Evolutionary conservation across 2,113 vertebrate species (phyloP).

Genomic region (Stomatorhinus ivindoensis): DNA sequence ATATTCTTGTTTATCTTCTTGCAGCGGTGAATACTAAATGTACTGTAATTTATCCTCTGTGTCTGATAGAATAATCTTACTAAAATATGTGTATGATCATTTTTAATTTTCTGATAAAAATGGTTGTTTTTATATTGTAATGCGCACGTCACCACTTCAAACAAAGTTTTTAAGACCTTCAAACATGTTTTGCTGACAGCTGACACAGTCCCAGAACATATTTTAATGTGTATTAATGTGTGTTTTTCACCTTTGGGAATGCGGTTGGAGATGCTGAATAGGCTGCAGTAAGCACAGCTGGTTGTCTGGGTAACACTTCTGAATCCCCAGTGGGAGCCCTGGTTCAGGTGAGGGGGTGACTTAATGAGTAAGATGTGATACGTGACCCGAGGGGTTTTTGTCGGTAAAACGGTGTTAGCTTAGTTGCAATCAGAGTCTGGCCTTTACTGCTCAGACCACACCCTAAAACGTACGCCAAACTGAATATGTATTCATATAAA

Average conservation of each 20-base stretch:
- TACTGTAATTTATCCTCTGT: neutral
- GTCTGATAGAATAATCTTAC: neutral
- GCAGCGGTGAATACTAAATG: neutral
- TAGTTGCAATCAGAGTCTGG: neutral
- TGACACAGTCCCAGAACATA: neutral
- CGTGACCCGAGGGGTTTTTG: neutral
- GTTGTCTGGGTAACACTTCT: neutral
- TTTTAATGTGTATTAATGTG: neutral
- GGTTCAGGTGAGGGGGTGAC: neutral
- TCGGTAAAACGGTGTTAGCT: neutral
- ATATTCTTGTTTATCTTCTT: neutral
- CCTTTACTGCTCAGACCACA: neutral
- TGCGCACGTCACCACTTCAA: neutral
- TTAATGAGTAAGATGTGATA: neutral
- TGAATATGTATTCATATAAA: neutral
- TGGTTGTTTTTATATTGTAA: neutral
- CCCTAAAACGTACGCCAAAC: neutral
- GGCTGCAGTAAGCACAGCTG: neutral
- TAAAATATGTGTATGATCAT: neutral
- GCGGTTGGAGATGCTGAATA: neutral
- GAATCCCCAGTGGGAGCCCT: neutral
- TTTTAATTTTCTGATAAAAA: neutral
- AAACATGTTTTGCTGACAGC: neutral
- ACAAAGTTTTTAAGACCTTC: no score
- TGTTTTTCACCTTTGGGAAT: neutral